Evolutionary conservation across 2,888 invertebrate species (phyloP), one percentile per base, ranked within the genome.

Genomic region (Eurytoma adleriae): DNA sequence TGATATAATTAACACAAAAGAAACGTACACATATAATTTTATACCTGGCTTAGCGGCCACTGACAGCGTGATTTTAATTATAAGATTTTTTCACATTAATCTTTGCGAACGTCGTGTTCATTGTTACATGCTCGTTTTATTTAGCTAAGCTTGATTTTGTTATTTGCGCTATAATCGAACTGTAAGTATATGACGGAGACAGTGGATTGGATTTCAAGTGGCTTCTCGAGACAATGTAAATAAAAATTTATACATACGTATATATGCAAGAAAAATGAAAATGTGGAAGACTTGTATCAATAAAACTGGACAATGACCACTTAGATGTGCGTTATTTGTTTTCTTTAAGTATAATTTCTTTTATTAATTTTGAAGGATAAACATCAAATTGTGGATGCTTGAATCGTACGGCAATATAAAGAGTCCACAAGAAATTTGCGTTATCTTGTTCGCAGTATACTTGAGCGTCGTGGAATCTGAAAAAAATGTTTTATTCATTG

Each of bases 221-320:
- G 76, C 77, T 82, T 82, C 69, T 79, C 24, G 66, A 82, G 69
- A 71, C 56, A 74, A 80, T 82, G 80, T 82, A 82, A 80, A 82
- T 82, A 82, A 82, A 79, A 76, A 76, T 77, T 82, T 82, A 82
- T 82, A 82, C 67, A 81, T 82, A 74, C 57, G 62, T 77, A 79
- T 71, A 64, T 50, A 27, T 57, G 67, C 74, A 77, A 40, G 40
- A 40, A 40, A 40, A 40, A 40, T 7, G 40, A 40, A 30, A 82
- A 79, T 40, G 66, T 40, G 30, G 27, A 77, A 82, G 56, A 76
- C 57, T 79, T 79, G 75, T 76, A 72, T 78, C 67, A 81, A 79
- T 79, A 76, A 81, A 81, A 75, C 77, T 77, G 69, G 48, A 78
- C 68, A 75, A 66, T 75, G 61, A 54, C 67, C 30, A 77, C 64